Percentiles rank a stretch among this genome's conserved stretches.
Conservation (phyloP, 2,888 invertebrate genomes). For the Lasioglossum leucozonium region DNA sequence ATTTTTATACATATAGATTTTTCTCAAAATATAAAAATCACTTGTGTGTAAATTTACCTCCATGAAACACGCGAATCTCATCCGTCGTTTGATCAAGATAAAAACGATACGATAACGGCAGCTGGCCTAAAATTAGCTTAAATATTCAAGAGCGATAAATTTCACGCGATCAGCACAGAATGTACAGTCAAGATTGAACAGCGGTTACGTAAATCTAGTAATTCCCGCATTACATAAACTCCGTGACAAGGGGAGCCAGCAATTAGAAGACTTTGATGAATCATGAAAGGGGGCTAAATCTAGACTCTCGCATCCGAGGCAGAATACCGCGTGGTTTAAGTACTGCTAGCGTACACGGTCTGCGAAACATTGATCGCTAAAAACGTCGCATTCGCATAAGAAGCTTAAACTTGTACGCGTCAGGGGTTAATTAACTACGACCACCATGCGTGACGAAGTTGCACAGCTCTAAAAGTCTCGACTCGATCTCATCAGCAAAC, state of each 20-base stretch:
- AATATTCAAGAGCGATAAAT: neutral
- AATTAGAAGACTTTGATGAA: neutral
- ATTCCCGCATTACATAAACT: neutral
- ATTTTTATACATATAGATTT: too few relatives aligned
- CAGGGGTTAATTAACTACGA: neutral
- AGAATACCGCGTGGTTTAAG: neutral
- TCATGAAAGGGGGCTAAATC: neutral
- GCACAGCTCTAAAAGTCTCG: too few relatives aligned
- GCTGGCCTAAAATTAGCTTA: neutral
- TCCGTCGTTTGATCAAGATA: neutral
- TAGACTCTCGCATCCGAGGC: constrained; percentile 1
- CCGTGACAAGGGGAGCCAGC: neutral
- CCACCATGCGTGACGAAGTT: neutral
- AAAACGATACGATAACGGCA: neutral
- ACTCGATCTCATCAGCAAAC: neutral
- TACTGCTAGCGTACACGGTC: neutral
- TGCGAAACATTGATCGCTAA: neutral
- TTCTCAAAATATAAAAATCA: too few relatives aligned
- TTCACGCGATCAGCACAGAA: neutral
- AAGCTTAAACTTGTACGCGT: constrained; percentile 1
- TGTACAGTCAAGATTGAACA: constrained; percentile 6
- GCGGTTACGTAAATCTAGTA: neutral
- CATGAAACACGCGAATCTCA: too few relatives aligned
- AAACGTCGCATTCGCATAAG: neutral
- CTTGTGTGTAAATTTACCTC: neutral